Conservation (phyloP, 2,888 invertebrate genomes). For the Latrodectus hesperus region DNA sequence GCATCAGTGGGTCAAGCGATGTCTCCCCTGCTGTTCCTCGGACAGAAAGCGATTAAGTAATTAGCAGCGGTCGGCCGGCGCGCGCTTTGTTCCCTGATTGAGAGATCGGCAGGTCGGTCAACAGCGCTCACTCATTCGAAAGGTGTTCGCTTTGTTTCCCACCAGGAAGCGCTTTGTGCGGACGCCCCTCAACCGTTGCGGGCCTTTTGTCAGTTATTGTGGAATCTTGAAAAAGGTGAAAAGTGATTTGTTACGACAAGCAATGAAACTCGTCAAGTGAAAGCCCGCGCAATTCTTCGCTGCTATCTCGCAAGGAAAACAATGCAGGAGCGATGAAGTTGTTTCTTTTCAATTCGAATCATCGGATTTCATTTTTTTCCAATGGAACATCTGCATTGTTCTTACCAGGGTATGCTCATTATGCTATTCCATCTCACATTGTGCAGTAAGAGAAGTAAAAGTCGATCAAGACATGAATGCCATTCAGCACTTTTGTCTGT, state of each 20-base stretch:
- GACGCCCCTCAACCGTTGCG: not conserved
- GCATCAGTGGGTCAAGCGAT: conserved; percentile 16
- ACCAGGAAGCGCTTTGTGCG: conserved; percentile 43
- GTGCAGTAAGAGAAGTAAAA: no score
- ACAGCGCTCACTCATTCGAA: conserved; percentile 34
- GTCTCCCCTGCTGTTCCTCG: not conserved
- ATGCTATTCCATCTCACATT: no score
- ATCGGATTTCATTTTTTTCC: no score
- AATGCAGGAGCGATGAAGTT: no score
- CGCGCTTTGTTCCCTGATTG: conserved; percentile 28
- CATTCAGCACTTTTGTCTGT: no score
- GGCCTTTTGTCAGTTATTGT: conserved; percentile 9
- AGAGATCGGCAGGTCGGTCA: conserved; percentile 30
- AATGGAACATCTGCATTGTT: no score
- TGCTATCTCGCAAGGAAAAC: no score
- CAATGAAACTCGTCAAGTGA: no score
- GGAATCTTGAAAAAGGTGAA: not conserved
- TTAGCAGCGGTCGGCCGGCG: conserved; percentile 38
- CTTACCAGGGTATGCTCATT: no score
- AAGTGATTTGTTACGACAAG: not conserved
- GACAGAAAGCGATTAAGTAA: conserved; percentile 38
- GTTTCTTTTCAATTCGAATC: no score
- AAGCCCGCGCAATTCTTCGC: no score
- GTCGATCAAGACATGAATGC: no score
- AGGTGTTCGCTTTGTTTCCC: conserved; percentile 11